Base-by-base conservation (phyloP, 2,888 invertebrate species). In the Tribolium freemani region DNA sequence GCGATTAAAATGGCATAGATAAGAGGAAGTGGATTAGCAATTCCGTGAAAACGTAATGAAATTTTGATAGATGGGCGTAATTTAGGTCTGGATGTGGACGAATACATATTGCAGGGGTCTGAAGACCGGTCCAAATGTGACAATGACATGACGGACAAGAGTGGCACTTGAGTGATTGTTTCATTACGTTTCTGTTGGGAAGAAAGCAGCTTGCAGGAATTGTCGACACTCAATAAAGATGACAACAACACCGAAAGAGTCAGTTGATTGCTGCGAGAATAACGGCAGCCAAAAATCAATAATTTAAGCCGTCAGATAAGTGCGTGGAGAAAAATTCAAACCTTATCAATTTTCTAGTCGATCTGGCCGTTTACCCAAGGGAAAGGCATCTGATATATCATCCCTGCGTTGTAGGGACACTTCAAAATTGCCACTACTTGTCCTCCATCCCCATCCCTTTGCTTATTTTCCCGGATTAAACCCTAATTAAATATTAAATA, bases 281-380 rank as follows among this genome's bases (percentile, higher is more conserved):
- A 31, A 48, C 5, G n/a, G 48, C 9, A 61, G 30, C 16, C 48
- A 51, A 63, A 66, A 66, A 66, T 66, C 46, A 66, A 63, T 63
- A 30, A 63, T 50, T 48, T 63, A 31, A 61, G 57, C 31, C 10
- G 31, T 6, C 44, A 54, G 38, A 57, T 57, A 57, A 63, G 26
- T 20, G 63, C 11, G 51, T 30, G n/a, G 50, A 10, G 68, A 68
- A 61, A 57, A 68, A 69, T 69, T 69, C 38, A 13, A 66, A 50
- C 44, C 44, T 51, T 63, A 69, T 71, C 71, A 80, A 82, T 82
- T 81, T 81, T 80, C 79, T 75, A 77, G 75, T 74, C 78, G 79
- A 81, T 81, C 80, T 79, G 80, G 64, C 76, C 72, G 75, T 77
- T 79, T 76, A 77, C 73, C 80, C 81, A 77, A 73, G 75, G 75